phyloP scores from a whole-genome alignment of 2,888 invertebrate genomes.

The Galeruca laticollis region DNA sequence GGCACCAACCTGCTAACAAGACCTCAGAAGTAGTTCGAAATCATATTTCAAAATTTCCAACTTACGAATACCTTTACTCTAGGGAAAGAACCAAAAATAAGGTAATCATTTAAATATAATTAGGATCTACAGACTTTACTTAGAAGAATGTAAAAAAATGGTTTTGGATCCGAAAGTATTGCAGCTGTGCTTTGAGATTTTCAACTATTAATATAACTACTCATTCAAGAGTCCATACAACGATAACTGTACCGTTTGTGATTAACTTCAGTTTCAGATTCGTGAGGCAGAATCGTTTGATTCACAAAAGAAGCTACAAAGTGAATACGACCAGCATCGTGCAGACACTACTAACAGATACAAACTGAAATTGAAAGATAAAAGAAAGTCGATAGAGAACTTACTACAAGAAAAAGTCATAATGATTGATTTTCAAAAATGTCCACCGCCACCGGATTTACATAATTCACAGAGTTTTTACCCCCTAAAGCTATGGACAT shows the following conservation, averaged over 20 bases:
- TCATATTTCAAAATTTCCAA: constrained; percentile 39
- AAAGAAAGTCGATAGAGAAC: neutral
- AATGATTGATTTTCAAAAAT: too few species aligned
- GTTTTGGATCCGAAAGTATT: constrained; percentile 26
- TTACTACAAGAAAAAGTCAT: constrained; percentile 5
- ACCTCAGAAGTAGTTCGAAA: constrained; percentile 33
- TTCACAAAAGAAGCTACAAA: neutral
- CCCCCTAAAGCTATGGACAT: too few species aligned
- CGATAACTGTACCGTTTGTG: constrained; percentile 33
- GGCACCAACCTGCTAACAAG: constrained; percentile 36
- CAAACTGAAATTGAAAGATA: constrained; percentile 15
- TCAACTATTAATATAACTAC: too few species aligned
- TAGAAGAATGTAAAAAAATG: constrained; percentile 34
- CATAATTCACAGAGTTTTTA: too few species aligned
- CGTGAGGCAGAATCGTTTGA: constrained; percentile 8
- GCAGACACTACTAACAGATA: constrained; percentile 14
- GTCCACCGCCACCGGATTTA: too few species aligned
- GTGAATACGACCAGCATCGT: constrained; percentile 14
- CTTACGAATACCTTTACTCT: constrained; percentile 34
- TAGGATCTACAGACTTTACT: constrained; percentile 35
- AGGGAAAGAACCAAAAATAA: constrained; percentile 31
- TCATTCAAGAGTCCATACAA: too few species aligned
- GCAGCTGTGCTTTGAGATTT: constrained; percentile 36
- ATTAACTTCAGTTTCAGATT: constrained; percentile 2
- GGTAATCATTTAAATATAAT: constrained; percentile 37